Percentiles rank a stretch among this genome's conserved stretches.
Evolutionary conservation across 2,888 invertebrate genomes (phyloP).

Genomic region (Gortyna flavago): DNA sequence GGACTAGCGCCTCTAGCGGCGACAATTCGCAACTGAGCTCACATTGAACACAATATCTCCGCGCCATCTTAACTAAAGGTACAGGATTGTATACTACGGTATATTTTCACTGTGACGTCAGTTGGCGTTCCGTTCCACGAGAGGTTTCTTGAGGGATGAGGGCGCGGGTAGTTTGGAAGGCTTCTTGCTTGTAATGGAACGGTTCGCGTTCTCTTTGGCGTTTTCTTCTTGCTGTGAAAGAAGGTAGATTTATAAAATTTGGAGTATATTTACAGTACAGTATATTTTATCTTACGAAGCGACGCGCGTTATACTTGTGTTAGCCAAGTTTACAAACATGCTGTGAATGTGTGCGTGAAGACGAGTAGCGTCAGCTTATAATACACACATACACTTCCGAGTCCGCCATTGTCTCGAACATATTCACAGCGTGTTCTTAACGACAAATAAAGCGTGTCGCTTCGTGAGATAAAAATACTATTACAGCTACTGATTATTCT

Average conservation of each 20-base stretch:
- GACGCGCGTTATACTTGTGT: background rate
- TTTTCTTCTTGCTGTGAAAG: conserved; percentile 71
- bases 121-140: conserved; percentile 75
- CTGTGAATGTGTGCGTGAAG: background rate
- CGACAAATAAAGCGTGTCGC: background rate
- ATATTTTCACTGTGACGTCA: conserved; percentile 57
- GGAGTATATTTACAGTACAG: background rate
- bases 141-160: conserved; percentile 79
- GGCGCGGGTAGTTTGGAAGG: conserved; percentile 84
- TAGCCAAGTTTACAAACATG: background rate
- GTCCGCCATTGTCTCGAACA: background rate
- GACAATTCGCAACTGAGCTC: conserved; percentile 9
- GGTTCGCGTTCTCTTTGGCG: conserved; percentile 82
- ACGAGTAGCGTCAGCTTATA: background rate
- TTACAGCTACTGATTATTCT: background rate
- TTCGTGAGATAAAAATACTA: background rate
- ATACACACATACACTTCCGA: background rate
- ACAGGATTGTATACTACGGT: conserved; percentile 28
- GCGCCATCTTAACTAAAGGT: conserved; percentile 26
- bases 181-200: conserved; percentile 73
- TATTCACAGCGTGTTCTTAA: background rate
- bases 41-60: conserved; percentile 54
- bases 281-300: background rate
- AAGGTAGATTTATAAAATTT: background rate
- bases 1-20: conserved; percentile 33